Percentiles rank a stretch among this genome's conserved stretches.
phyloP scores from a whole-genome alignment of 2,888 invertebrate species.

The Pterobdella sp. region DNA sequence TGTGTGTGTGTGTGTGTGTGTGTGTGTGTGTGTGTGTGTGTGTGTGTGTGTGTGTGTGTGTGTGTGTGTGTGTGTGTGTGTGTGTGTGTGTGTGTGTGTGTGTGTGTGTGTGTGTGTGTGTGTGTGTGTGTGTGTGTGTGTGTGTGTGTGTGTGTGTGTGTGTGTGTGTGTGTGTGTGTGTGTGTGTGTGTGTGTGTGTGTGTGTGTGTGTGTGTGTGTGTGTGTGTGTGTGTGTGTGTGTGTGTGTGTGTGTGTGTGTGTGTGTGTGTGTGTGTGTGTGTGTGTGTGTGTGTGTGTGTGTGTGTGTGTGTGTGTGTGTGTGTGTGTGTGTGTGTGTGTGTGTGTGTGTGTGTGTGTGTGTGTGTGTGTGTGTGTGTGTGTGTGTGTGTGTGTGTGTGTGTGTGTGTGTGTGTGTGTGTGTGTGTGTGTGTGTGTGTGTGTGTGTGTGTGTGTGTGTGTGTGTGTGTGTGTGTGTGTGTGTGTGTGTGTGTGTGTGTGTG shows the following conservation, averaged over 20 bases:
- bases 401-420: conserved; percentile 12
- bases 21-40: conserved; percentile 25
- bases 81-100: conserved; percentile 24
- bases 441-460: conserved; percentile 6
- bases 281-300: conserved; percentile 13
- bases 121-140: conserved; percentile 16
- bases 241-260: conserved; percentile 16
- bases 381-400: conserved; percentile 14
- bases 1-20: background rate
- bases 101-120: conserved; percentile 16
- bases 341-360: conserved; percentile 10
- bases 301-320: conserved; percentile 14
- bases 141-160: conserved; percentile 14
- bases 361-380: conserved; percentile 11
- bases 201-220: conserved; percentile 17
- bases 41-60: conserved; percentile 16
- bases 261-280: conserved; percentile 16
- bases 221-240: conserved; percentile 14
- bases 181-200: conserved; percentile 24
- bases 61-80: conserved; percentile 17
- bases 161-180: conserved; percentile 21
- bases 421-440: conserved; percentile 14
- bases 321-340: conserved; percentile 16
- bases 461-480: conserved; percentile 18
- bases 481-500: conserved; percentile 29